Percentiles rank a stretch among this genome's conserved stretches.
Evolutionary conservation across 2,888 invertebrate genomes (phyloP).

Genomic region (Lypha dubia): DNA sequence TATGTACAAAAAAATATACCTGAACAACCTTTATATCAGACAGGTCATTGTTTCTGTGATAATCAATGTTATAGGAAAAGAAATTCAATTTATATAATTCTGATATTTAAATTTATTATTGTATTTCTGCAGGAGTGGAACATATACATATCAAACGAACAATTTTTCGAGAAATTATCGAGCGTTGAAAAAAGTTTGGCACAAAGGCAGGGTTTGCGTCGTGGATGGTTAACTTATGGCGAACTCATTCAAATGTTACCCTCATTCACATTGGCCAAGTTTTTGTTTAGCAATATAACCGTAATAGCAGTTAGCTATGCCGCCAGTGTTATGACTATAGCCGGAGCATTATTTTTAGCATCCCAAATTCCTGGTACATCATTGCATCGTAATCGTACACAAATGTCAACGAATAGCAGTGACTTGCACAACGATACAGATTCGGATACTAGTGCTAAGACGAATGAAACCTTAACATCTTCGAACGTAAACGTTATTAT

Average conservation of each 20-base stretch:
- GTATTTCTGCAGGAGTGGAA: constrained; percentile 89
- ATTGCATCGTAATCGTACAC: constrained; percentile 76
- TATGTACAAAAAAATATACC: neutral
- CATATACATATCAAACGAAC: constrained; percentile 89
- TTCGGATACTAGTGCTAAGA: neutral
- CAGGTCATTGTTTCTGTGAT: neutral
- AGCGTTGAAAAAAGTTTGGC: constrained; percentile 90
- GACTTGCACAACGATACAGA: constrained; percentile 22
- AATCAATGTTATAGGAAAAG: neutral
- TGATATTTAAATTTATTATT: neutral
- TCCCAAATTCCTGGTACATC: constrained; percentile 84
- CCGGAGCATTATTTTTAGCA: constrained; percentile 84
- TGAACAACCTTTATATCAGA: neutral
- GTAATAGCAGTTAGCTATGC: constrained; percentile 82
- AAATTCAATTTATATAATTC: neutral
- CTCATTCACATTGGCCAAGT: constrained; percentile 80
- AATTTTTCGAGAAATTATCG: constrained; percentile 89
- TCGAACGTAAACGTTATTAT: neutral
- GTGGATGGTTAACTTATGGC: constrained; percentile 93
- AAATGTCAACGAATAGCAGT: constrained; percentile 25
- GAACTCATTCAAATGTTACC: constrained; percentile 86
- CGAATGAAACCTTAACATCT: constrained; percentile 22
- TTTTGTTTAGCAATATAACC: constrained; percentile 80
- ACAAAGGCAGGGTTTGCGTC: constrained; percentile 87
- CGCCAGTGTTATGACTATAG: constrained; percentile 82